Conservation (phyloP, 2,888 invertebrate species). For the Mesorhabditis spiculigera region DNA sequence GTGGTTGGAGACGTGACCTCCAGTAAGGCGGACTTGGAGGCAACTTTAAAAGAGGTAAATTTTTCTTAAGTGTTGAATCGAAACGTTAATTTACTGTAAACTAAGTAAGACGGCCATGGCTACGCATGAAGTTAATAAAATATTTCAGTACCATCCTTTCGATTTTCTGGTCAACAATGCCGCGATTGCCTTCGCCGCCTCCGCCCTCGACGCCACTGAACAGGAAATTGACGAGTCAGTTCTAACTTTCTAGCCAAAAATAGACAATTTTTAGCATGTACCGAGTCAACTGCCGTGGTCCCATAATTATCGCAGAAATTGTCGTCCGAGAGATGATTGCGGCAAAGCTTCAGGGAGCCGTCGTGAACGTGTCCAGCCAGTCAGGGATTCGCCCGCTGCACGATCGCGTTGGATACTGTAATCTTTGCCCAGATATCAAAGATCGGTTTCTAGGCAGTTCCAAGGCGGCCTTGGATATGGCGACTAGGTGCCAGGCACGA, state of each 20-base stretch:
- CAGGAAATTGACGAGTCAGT: conserved; percentile 28
- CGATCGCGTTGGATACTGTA: conserved; percentile 23
- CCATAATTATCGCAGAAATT: conserved; percentile 31
- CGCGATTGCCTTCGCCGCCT: conserved; percentile 27
- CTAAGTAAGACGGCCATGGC: no score
- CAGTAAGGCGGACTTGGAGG: conserved; percentile 23
- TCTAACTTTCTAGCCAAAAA: conserved; percentile 2
- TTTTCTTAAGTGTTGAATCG: no score
- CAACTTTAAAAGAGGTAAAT: no score
- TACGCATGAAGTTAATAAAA: no score
- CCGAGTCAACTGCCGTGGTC: conserved; percentile 32
- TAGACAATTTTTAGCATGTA: conserved; percentile 20
- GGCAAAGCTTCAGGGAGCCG: conserved; percentile 22
- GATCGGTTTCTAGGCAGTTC: conserved; percentile 69
- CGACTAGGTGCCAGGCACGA: conserved; percentile 78
- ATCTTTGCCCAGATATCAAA: no score
- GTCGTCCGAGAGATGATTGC: conserved; percentile 24
- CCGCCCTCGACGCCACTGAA: conserved; percentile 25
- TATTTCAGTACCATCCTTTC: conserved; percentile 29
- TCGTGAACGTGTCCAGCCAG: conserved; percentile 40
- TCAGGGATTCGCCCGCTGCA: conserved; percentile 31
- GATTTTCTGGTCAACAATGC: conserved; percentile 40
- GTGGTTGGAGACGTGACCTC: conserved; percentile 32
- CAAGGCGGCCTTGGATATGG: conserved; percentile 82
- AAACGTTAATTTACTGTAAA: no score